Base-by-base conservation (phyloP, 2,888 invertebrate genomes). In the Agrochola litura region DNA sequence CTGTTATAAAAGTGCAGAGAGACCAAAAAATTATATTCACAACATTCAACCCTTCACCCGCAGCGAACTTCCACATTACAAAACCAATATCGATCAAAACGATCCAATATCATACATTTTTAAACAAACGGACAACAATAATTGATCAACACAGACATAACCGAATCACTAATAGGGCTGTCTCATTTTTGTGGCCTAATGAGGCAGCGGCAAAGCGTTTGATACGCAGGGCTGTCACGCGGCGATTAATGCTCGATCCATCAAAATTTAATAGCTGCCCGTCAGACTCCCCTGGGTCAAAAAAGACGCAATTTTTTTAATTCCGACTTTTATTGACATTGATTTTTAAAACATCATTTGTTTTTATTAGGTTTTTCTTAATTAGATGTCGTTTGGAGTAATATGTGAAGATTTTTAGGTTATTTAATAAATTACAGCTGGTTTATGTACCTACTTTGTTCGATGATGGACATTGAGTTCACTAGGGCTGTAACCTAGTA, bases 201-300 rank as follows among this genome's bases (percentile, higher is more conserved):
- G 92, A 94, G 93, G 90, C 73, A 89, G 89, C 91, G 83, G 89
- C 82, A 64, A 76, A 79, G 43, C 91, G 90, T 94, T 95, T 94
- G 94, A 93, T 88, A 88, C 87, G 60, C 77, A 91, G 90, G 92
- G 92, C 92, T 92, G 93, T 91, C 94, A 87, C 90, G 81, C 73
- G 73, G 77, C 91, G 90, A 88, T 91, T 90, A 91, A 89, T 83
- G 89, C 84, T 79, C 90, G 91, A 94, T 94, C 93, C 91, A 93
- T 94, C 94, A 94, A 91, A 91, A 85, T 89, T 90, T 93, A 92
- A 93, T 91, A 89, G 91, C 85, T 74, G 77, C 81, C 70, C 78
- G 78, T 71, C 85, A 77, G 87, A 83, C 86, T 79, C 84, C 86
- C 86, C 79, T 58, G 73, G 82, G 73, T 80, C 82, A 84, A 81